Percentiles rank a stretch among this genome's conserved stretches.
These are phyloP conservation scores for Diadumene lineata DNA, from an alignment of 92 coral and sea anemone genomes.

Conservation along the genomic window DNA sequence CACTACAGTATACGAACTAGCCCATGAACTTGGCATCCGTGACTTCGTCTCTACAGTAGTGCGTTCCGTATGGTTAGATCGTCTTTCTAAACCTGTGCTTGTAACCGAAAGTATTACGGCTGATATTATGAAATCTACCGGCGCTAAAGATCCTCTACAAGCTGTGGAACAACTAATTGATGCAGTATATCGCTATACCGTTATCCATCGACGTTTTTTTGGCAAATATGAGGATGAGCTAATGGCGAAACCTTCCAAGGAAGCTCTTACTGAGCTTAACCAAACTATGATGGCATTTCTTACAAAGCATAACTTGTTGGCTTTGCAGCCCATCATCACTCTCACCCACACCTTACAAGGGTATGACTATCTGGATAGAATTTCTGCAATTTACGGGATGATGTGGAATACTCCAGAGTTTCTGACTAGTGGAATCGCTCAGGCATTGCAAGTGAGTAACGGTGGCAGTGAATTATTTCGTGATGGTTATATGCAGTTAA, in stretches of 20 bases:
- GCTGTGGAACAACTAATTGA: constrained; percentile 3
- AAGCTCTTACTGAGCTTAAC: constrained; percentile 14
- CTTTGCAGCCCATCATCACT: constrained; percentile 23
- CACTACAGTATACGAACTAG: background rate
- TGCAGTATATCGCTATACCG: constrained; percentile 32
- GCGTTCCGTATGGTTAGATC: background rate
- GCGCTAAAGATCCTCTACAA: background rate
- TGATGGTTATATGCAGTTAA: constrained; percentile 38
- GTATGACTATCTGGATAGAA: constrained; percentile 37
- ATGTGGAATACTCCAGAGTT: constrained; percentile 54
- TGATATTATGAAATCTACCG: constrained; percentile 30
- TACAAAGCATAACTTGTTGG: constrained; percentile 15
- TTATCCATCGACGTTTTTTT: constrained; percentile 41
- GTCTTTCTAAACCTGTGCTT: background rate
- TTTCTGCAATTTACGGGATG: constrained; percentile 49
- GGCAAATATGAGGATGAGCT: constrained; percentile 46
- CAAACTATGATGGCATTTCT: constrained; percentile 27
- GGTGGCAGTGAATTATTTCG: constrained; percentile 30
- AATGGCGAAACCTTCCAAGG: constrained; percentile 33
- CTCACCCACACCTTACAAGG: constrained; percentile 46
- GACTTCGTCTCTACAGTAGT: background rate
- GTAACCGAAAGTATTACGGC: background rate
- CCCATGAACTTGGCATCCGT: constrained; percentile 10
- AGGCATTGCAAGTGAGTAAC: background rate
- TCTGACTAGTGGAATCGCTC: constrained; percentile 12